Base-by-base conservation (phyloP, 2,797 vertebrate genomes). In the Syncerus caffer region DNA sequence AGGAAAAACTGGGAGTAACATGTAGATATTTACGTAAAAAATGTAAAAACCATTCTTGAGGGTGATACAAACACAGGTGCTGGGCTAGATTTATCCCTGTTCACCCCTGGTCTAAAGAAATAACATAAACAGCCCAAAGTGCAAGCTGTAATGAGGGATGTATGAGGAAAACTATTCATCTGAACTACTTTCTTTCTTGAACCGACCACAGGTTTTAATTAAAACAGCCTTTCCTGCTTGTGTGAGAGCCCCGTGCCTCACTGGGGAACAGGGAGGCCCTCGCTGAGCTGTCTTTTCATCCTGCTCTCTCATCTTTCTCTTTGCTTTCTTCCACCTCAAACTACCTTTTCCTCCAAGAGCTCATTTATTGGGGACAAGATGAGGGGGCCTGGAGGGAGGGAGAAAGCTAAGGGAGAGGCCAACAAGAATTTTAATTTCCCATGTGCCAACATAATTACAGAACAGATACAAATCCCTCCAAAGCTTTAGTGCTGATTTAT, bases 371-470 rank as follows among this genome's bases (percentile, higher is more conserved):
- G 60, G 62, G 57, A 97, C 86, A 58, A n/a, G 57, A 71, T 45
- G 93, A 91, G 19, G 53, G 89, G 79, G 57, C 50, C 34, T 86
- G 34, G 29, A 79, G 80, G 47, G 55, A 71, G 42, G 25, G 60
- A 87, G 45, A 29, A 31, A n/a, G n/a, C n/a, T 34, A 79, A 76
- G 34, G 23, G 89, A 9, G 80, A 94, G 51, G 84, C 90, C 38
- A 87, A 90, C 17, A 89, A 93, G 97, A 97, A 97, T 98, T 97
- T 97, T 15, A 98, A 98, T 98, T 98, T 98, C 74, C 47, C 92
- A 62, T 7, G 89, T 7, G 42, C 96, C 90, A 93, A 34, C 11
- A 17, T 93, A 92, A 96, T 98, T 97, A 97, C n/a, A 96, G 97
- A 98, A 89, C 82, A 57, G 27, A 96, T 86, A 95, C 55, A 97